These are phyloP conservation scores for Pristionchus exspectatus DNA, from an alignment of 2,888 invertebrate species.

Conservation along the genomic window DNA sequence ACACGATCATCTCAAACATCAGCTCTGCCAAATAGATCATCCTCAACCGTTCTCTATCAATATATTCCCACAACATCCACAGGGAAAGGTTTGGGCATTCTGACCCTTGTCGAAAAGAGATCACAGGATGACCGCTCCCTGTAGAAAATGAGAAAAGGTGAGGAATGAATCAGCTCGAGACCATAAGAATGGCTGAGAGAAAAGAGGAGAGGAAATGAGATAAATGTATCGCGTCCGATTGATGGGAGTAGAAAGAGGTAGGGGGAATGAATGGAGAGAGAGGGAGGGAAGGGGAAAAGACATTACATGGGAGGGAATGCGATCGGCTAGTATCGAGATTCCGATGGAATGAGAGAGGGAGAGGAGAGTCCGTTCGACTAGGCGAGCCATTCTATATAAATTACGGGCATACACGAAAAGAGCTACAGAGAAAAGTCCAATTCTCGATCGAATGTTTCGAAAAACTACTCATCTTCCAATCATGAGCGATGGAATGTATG, in stretches of 20 bases:
- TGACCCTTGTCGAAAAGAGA: not conserved
- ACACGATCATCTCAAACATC: too few species aligned
- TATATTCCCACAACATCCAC: too few species aligned
- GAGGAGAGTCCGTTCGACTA: not conserved
- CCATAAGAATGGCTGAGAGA: slow-evolving; percentile 30
- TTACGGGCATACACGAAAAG: not conserved
- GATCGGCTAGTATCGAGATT: slow-evolving; percentile 45
- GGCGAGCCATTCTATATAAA: not conserved
- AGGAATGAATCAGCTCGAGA: slow-evolving; percentile 18
- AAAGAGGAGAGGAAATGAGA: slow-evolving; percentile 37
- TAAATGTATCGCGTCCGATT: slow-evolving; percentile 45
- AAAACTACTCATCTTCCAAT: not conserved
- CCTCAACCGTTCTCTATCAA: too few species aligned
- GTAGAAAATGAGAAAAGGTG: slow-evolving; percentile 19
- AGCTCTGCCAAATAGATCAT: too few species aligned
- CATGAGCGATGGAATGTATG: not conserved
- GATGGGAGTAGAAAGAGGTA: slow-evolving; percentile 49
- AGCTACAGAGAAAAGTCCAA: too few species aligned
- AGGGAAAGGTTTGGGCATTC: too few species aligned
- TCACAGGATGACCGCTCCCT: not conserved
- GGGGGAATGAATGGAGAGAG: slow-evolving; percentile 41
- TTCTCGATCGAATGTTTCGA: not conserved
- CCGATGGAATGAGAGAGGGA: not conserved
- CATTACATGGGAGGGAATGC: slow-evolving; percentile 50
- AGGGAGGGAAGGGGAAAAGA: slow-evolving; percentile 30